Evolutionary conservation across 2,888 invertebrate genomes (phyloP).

Genomic region (Drosophila falleni): DNA sequence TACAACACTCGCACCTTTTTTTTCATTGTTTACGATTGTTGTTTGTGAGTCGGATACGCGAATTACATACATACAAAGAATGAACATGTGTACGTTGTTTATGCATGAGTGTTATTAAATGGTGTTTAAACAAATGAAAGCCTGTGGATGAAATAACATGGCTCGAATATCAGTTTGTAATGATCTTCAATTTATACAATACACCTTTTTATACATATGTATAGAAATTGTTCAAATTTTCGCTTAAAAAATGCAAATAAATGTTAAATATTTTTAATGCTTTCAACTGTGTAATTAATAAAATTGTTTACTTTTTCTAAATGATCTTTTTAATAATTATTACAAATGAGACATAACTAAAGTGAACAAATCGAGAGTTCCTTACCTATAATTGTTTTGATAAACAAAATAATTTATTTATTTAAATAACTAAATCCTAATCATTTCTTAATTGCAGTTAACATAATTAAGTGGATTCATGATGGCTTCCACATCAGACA

Average conservation of each 20-base stretch:
- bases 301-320: neutral
- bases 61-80: neutral
- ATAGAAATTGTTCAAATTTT: neutral
- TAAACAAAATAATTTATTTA: neutral
- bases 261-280: slow-evolving; percentile 10
- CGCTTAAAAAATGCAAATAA: slow-evolving; percentile 4
- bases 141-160: slow-evolving; percentile 9
- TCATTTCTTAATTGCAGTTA: slow-evolving; percentile 25
- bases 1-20: neutral
- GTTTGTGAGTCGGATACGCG: slow-evolving; percentile 4
- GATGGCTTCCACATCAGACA: slow-evolving; percentile 69
- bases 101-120: slow-evolving; percentile 10
- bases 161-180: neutral
- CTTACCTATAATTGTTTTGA: neutral
- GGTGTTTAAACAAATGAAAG: slow-evolving; percentile 15
- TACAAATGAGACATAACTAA: neutral
- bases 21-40: slow-evolving; percentile 10
- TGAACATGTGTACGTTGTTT: slow-evolving; percentile 6
- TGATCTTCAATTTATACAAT: neutral
- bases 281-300: neutral
- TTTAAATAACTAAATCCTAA: neutral
- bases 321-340: neutral
- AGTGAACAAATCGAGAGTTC: neutral
- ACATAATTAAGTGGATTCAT: slow-evolving; percentile 32
- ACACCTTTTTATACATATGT: neutral